phyloP scores from a whole-genome alignment of 2,888 invertebrate species.

The Chloromyia formosa region DNA sequence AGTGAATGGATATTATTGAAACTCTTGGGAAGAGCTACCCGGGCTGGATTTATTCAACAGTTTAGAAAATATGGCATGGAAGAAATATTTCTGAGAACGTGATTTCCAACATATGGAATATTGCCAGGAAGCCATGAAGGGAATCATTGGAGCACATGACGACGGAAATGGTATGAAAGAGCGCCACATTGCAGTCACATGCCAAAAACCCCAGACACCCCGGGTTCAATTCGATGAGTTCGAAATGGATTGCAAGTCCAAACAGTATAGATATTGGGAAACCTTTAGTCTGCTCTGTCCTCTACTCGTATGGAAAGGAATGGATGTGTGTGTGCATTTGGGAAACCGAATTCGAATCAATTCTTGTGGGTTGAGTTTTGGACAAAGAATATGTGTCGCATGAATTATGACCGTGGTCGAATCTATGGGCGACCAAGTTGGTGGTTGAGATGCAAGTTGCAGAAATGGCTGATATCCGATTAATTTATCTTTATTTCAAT shows the following conservation, averaged over 20 bases:
- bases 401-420: conserved; percentile 23
- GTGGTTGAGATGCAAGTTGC: neutral
- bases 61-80: conserved; percentile 49
- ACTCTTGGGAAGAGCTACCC: conserved; percentile 2
- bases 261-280: neutral
- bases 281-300: too few species aligned
- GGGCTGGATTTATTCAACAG: conserved; percentile 48
- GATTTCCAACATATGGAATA: conserved; percentile 48
- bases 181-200: neutral
- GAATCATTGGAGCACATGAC: conserved; percentile 46
- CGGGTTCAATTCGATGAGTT: neutral
- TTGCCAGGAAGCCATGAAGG: conserved; percentile 46
- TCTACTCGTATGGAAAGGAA: too few species aligned
- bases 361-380: conserved; percentile 22
- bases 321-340: too few species aligned
- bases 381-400: conserved; percentile 13
- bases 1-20: conserved; percentile 28
- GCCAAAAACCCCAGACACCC: neutral
- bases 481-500: too few species aligned
- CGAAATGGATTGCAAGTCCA: neutral
- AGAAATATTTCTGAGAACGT: conserved; percentile 47
- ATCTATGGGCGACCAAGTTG: neutral
- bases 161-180: conserved; percentile 45
- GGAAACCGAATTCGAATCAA: neutral
- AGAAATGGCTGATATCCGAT: neutral